Evolutionary conservation across 2,797 vertebrate species (phyloP).

Genomic region (Coluber constrictor): DNA sequence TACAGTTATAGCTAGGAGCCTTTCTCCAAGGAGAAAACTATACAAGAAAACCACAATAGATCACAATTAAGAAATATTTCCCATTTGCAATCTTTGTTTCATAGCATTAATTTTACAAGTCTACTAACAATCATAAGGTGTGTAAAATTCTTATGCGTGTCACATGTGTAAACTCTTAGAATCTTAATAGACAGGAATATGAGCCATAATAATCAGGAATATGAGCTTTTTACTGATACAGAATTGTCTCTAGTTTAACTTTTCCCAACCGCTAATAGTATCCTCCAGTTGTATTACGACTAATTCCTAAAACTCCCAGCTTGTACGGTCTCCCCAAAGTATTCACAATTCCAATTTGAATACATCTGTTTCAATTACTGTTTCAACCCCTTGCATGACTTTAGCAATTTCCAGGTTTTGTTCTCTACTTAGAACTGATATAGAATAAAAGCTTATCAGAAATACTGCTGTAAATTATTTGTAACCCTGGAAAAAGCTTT

Average conservation of each 20-base stretch:
- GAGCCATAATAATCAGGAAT: not conserved
- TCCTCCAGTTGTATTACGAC: not conserved
- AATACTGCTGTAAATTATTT: not conserved
- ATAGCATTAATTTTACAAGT: not conserved
- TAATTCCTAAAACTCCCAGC: not conserved
- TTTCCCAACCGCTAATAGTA: not conserved
- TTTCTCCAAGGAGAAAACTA: constrained; percentile 14
- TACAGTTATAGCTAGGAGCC: not conserved
- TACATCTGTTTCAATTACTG: not conserved
- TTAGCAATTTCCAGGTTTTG: not conserved
- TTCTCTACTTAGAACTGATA: not conserved
- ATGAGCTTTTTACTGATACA: not conserved
- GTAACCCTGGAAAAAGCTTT: not conserved
- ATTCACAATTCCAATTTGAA: not conserved
- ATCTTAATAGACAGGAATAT: not conserved
- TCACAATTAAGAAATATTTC: not conserved
- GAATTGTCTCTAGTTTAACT: not conserved
- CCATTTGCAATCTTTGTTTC: not conserved
- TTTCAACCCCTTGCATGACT: not conserved
- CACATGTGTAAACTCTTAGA: not conserved
- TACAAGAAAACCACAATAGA: constrained; percentile 7
- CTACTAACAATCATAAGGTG: not conserved
- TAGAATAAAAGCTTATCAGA: not conserved
- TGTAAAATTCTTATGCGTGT: not conserved
- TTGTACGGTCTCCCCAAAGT: not conserved